Base-by-base conservation (phyloP, 2,113 vertebrate species). In the Probosciger aterrimus region DNA sequence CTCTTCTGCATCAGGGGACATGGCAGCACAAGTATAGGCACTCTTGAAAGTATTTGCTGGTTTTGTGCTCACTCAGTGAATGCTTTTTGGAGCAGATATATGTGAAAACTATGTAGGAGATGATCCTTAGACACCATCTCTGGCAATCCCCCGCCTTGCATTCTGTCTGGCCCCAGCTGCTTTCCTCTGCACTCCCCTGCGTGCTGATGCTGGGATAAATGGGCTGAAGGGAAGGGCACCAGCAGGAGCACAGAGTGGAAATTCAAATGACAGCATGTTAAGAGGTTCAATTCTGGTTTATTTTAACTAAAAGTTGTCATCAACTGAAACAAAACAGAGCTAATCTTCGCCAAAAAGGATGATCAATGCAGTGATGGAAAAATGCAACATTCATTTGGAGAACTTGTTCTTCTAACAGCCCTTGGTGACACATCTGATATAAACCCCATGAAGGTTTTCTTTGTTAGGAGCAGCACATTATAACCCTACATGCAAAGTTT, bases 401-500 rank as follows among this genome's bases (percentile, higher is more conserved):
- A 63, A 27, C 19, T 37, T 53, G 15, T n/a, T 59, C 30, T 22
- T 30, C 18, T 28, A 9, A 9, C 12, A 49, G 3, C 11, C 17
- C 28, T 28, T 41, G 41, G 18, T 67, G 64, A 19, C 15, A 20
- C 33, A 4, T 47, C 35, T 24, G 9, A 23, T 44, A 3, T 5
- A 7, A 50, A 35, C 2, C 50, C 39, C 60, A 46, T 1, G 0
- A 7, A 55, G 23, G 2, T 27, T 43, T 84, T 25, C 20, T 13
- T 33, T 55, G 6, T 47, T 50, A 63, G 50, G 43, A 27, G 8
- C 28, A 20, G 2, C 0, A 0, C 0, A 0, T 15, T 60, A 9
- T 5, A 64, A 27, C 10, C 35, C 39, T 3, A 1, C 14, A 1
- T 1, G 4, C 13, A 12, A 55, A 65, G 12, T 28, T 14, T 7